Base-by-base conservation (phyloP, 2,797 vertebrate genomes). In the Pitangus sulphuratus region DNA sequence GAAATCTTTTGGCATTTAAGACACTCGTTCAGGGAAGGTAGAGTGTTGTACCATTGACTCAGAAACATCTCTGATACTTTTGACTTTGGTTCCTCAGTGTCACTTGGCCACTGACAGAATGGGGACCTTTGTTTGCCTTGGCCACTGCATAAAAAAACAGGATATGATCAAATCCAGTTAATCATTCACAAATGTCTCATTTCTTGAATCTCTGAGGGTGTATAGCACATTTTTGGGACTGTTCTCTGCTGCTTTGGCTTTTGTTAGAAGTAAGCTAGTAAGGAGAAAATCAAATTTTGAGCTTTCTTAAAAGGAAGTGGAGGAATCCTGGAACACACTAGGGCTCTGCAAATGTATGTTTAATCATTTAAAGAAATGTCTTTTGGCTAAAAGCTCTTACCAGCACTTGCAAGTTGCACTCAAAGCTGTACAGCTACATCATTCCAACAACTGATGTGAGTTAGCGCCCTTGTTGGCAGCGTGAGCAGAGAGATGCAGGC, bases 151-250 rank as follows among this genome's bases (percentile, higher is more conserved):
- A 66, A 96, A 97, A 96, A 92, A 40, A 4, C 96, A 95, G 94
- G 96, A 95, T 96, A 85, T 94, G 92, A 96, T 90, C 90, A 91
- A 95, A 95, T 94, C 94, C 83, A 91, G 68, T 95, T 95, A 96
- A 97, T 97, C 91, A 91, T 84, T 97, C 94, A 96, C 96, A 94
- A 97, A 94, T 96, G 94, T 95, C 93, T 93, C 68, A 39, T 94
- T 93, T 87, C 91, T 97, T 91, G 74, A 95, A 66, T 86, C 90
- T 96, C 90, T 92, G 54, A 97, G 95, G 77, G 92, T 77, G 94
- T 85, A 65, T 91, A 96, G 81, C 74, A 61, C 84, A 93, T 96
- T 97, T 97, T 97, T 96, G 94, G 95, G 92, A 88, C 89, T 75
- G 89, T 48, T 95, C 20, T 94, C 75, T 77, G 53, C 71, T 87